These are phyloP conservation scores for Hyposoter didymator DNA, from an alignment of 2,888 invertebrate species.

Conservation along the genomic window DNA sequence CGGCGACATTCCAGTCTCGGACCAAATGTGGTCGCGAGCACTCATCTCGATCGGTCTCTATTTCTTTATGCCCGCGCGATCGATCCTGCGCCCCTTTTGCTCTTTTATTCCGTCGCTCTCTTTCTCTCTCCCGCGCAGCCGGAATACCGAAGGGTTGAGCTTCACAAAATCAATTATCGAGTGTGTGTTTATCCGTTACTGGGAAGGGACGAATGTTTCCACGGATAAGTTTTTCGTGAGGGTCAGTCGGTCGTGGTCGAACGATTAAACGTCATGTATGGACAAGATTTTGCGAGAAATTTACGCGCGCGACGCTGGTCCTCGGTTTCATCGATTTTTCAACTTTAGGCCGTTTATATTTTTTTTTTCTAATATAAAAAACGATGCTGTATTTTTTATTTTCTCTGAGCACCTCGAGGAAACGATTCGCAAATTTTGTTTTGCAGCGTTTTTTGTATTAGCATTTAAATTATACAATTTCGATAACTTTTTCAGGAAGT, in stretches of 20 bases:
- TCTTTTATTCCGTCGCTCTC: not conserved
- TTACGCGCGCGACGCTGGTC: not conserved
- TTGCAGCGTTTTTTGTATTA: no score
- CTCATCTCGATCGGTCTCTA: constrained; percentile 59
- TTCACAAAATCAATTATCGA: constrained; percentile 77
- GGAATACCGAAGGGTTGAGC: constrained; percentile 62
- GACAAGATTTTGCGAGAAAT: not conserved
- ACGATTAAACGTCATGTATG: not conserved
- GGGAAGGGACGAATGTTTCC: constrained; percentile 70
- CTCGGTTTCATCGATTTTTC: not conserved
- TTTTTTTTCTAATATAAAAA: not conserved
- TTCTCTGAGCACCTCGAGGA: no score
- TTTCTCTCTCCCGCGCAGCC: constrained; percentile 23
- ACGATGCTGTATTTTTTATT: no score
- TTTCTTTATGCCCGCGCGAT: constrained; percentile 60
- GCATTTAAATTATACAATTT: no score
- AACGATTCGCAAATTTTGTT: no score
- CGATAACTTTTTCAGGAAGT: no score
- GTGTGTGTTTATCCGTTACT: constrained; percentile 73
- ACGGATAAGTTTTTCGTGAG: constrained; percentile 59
- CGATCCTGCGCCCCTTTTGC: constrained; percentile 30
- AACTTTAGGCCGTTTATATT: not conserved
- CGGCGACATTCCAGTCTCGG: constrained; percentile 74
- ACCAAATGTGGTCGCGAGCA: constrained; percentile 72
- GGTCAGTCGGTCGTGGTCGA: constrained; percentile 40